These are phyloP conservation scores for Morinoia aosen DNA, from an alignment of 2,888 invertebrate genomes.

Conservation along the genomic window DNA sequence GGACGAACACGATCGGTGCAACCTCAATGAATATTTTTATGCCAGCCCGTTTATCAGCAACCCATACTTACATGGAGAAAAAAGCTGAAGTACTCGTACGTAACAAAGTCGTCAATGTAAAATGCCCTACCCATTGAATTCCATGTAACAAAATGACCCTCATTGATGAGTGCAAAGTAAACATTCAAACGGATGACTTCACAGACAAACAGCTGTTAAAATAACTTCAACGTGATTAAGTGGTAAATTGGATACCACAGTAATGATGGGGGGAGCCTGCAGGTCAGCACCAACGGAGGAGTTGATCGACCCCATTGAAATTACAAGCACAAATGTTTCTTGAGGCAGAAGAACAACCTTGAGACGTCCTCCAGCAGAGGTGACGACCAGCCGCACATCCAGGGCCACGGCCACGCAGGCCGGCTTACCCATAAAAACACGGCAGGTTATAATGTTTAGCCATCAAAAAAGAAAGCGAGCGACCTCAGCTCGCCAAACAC, in stretches of 20 bases:
- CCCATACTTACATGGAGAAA: too few species aligned
- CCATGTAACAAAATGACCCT: too few species aligned
- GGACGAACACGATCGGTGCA: too few species aligned
- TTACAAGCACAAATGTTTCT: neutral
- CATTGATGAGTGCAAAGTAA: too few species aligned
- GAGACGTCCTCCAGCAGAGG: conserved; percentile 6
- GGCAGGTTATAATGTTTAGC: neutral
- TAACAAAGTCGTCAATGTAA: too few species aligned
- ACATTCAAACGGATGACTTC: too few species aligned
- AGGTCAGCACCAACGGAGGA: neutral
- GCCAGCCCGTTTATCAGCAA: too few species aligned
- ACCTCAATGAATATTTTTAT: too few species aligned
- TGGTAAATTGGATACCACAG: neutral
- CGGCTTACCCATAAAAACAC: neutral
- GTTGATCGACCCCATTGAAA: conserved; percentile 1
- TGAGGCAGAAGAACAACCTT: neutral
- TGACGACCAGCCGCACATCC: conserved; percentile 15
- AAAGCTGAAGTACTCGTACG: too few species aligned
- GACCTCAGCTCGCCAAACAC: neutral
- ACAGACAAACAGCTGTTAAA: neutral
- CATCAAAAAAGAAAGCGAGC: conserved; percentile 1
- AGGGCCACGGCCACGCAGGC: neutral
- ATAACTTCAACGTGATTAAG: neutral
- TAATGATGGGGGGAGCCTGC: neutral
- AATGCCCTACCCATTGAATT: too few species aligned